These are phyloP conservation scores for Rhogogaster chlorosoma DNA, from an alignment of 2,888 invertebrate genomes.

Conservation along the genomic window DNA sequence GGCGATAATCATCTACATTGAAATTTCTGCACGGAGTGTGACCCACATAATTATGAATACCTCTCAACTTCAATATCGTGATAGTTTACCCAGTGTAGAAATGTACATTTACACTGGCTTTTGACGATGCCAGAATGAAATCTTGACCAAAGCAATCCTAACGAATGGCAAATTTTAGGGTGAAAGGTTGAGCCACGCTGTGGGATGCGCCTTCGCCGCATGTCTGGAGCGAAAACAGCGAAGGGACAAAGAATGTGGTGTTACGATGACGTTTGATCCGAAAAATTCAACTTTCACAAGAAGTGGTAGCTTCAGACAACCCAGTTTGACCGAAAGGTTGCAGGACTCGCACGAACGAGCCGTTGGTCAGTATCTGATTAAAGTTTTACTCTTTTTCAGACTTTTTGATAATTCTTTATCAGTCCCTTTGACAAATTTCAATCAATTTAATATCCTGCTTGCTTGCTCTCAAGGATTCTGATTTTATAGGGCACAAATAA, in stretches of 20 bases:
- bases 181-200: constrained; percentile 98
- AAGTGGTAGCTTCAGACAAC: constrained; percentile 94
- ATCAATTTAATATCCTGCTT: neutral
- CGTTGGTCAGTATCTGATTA: constrained; percentile 77
- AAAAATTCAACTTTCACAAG: constrained; percentile 95
- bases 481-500: neutral
- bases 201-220: constrained; percentile 99
- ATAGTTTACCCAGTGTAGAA: neutral
- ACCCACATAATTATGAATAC: neutral
- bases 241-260: constrained; percentile 97
- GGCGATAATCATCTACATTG: neutral
- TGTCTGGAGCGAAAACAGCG: constrained; percentile 98
- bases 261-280: constrained; percentile 95
- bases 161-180: constrained; percentile 81
- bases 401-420: neutral
- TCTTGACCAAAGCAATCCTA: neutral
- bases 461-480: neutral
- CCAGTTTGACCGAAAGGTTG: constrained; percentile 88
- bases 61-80: neutral
- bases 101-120: neutral
- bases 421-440: neutral
- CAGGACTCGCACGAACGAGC: constrained; percentile 80
- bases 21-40: neutral
- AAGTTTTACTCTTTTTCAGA: neutral
- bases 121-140: neutral